Conservation (phyloP, 2,113 vertebrate genomes). For the Nibea coibor region DNA sequence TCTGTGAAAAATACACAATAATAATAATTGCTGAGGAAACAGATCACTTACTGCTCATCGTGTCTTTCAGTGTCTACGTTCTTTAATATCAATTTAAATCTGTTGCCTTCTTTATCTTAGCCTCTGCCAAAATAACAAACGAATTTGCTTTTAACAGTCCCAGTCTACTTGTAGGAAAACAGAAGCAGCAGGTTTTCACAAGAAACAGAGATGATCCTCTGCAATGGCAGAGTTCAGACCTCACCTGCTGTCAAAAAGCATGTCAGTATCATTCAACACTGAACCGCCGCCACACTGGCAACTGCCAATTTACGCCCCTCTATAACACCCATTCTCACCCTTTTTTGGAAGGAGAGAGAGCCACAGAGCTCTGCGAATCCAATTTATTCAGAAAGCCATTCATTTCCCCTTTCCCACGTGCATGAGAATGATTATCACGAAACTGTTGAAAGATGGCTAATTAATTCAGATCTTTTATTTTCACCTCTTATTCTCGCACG, state of each 20-base stretch:
- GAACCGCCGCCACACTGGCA: slow-evolving; percentile 16
- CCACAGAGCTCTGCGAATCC: slow-evolving; percentile 21
- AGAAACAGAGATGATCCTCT: slow-evolving; percentile 29
- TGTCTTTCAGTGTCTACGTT: background rate
- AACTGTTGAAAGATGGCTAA: slow-evolving; percentile 31
- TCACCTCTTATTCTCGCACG: background rate
- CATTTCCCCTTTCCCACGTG: slow-evolving; percentile 1
- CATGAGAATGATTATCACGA: slow-evolving; percentile 17
- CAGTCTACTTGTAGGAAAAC: slow-evolving; percentile 18
- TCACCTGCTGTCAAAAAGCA: slow-evolving; percentile 51
- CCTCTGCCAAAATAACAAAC: background rate
- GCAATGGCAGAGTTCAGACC: slow-evolving; percentile 32
- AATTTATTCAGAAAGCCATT: slow-evolving; percentile 25
- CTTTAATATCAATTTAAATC: background rate
- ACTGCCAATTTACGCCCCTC: slow-evolving; percentile 42
- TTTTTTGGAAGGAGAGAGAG: slow-evolving; percentile 14
- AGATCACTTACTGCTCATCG: background rate
- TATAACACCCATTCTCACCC: slow-evolving; percentile 22
- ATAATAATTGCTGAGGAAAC: background rate
- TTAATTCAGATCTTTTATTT: slow-evolving; percentile 39
- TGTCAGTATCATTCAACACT: slow-evolving; percentile 41
- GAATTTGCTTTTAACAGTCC: background rate
- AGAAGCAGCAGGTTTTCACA: slow-evolving; percentile 24
- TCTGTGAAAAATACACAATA: background rate
- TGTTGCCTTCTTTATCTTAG: background rate